Conservation (phyloP, 2,888 invertebrate species). For the Yponomeuta cagnagella region DNA sequence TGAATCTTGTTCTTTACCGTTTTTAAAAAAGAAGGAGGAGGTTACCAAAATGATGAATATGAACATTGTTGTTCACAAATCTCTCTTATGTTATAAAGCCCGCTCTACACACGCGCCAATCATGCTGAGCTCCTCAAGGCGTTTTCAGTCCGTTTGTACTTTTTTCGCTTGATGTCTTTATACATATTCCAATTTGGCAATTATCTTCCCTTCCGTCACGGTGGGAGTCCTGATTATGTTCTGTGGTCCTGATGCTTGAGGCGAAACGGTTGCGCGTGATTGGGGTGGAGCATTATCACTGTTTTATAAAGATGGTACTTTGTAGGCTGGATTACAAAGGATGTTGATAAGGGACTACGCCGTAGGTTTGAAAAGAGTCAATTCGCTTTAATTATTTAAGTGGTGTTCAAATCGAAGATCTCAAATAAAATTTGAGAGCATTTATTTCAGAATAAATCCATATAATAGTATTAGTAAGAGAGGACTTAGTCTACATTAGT, state of each 20-base stretch:
- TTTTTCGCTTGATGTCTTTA: slow-evolving; percentile 1
- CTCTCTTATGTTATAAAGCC: too few species aligned
- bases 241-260: neutral
- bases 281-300: neutral
- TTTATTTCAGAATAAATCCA: too few species aligned
- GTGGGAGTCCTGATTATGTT: neutral
- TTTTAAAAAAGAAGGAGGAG: too few species aligned
- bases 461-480: too few species aligned
- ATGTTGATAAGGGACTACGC: neutral
- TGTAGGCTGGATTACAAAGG: neutral
- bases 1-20: too few species aligned
- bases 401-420: too few species aligned
- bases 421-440: too few species aligned
- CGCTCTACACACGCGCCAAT: neutral
- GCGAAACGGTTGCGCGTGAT: neutral
- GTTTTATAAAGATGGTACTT: neutral
- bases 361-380: neutral
- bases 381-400: too few species aligned
- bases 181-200: neutral
- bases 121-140: neutral
- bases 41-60: too few species aligned
- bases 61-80: too few species aligned
- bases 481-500: too few species aligned
- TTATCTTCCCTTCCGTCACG: neutral
- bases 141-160: neutral